Percentiles rank a stretch among this genome's conserved stretches.
Evolutionary conservation across 2,888 invertebrate genomes (phyloP).

Genomic region (Rhamphomyia laevipes): DNA sequence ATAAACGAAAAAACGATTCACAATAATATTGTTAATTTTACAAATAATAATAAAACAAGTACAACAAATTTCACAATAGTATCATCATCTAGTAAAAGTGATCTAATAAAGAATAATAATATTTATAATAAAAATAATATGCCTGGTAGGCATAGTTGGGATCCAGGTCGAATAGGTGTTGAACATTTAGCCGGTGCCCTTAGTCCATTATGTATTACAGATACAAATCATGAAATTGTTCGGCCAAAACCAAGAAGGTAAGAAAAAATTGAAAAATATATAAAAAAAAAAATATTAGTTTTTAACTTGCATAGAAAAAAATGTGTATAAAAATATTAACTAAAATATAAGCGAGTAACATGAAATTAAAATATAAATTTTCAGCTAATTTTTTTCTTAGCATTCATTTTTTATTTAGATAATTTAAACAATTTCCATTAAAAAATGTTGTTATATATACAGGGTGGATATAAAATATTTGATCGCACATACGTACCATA

Average conservation of each 20-base stretch:
- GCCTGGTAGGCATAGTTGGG: slow-evolving; percentile 37
- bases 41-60: background rate
- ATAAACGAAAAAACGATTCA: no score
- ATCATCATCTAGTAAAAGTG: slow-evolving; percentile 8
- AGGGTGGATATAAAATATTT: no score
- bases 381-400: no score
- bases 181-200: slow-evolving; percentile 50
- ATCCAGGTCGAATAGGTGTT: slow-evolving; percentile 39
- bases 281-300: no score
- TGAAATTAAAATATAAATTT: no score
- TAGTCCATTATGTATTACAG: slow-evolving; percentile 53
- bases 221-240: slow-evolving; percentile 73
- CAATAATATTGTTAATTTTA: background rate
- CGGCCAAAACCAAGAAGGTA: slow-evolving; percentile 77
- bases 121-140: slow-evolving; percentile 19
- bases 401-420: no score
- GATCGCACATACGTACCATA: no score
- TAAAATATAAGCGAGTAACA: no score
- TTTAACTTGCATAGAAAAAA: no score
- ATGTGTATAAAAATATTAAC: no score
- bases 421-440: no score
- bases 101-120: slow-evolving; percentile 7
- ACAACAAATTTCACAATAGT: slow-evolving; percentile 11
- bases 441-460: no score
- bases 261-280: slow-evolving; percentile 16